These are phyloP conservation scores for Pycnomerus fuliginosus DNA, from an alignment of 2,888 invertebrate genomes.

Conservation along the genomic window DNA sequence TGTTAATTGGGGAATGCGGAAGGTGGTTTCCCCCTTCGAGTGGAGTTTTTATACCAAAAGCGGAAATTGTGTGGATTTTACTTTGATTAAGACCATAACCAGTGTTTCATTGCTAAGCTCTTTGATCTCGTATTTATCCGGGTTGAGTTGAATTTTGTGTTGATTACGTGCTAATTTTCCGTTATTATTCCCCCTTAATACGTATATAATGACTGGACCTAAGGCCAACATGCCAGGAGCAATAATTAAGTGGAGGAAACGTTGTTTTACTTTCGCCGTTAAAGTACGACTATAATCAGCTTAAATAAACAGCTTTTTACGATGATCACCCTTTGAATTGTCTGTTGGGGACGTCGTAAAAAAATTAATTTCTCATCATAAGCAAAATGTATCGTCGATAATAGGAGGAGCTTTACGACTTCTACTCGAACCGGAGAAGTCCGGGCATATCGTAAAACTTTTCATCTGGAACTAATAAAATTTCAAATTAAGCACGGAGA, in stretches of 20 bases:
- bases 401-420: conserved; percentile 10
- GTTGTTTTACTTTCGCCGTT: conserved; percentile 4
- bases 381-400: background rate
- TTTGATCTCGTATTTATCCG: conserved; percentile 17
- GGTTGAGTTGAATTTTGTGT: conserved; percentile 11
- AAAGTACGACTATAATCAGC: too few relatives aligned
- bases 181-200: conserved; percentile 20
- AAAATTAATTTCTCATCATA: conserved; percentile 20
- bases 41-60: conserved; percentile 7
- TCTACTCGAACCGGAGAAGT: conserved; percentile 13
- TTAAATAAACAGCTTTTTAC: conserved; percentile 10
- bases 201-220: conserved; percentile 20
- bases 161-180: conserved; percentile 22
- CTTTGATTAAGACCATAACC: conserved; percentile 17
- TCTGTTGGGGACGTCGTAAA: conserved; percentile 5
- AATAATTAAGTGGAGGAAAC: conserved; percentile 7
- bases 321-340: conserved; percentile 2
- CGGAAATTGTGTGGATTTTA: conserved; percentile 11
- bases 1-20: conserved; percentile 14
- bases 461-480: conserved; percentile 41
- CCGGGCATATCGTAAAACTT: conserved; percentile 30
- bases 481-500: conserved; percentile 31
- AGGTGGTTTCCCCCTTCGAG: background rate
- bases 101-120: conserved; percentile 12
- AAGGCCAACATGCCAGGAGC: conserved; percentile 7